phyloP scores from a whole-genome alignment of 2,113 vertebrate genomes.

The Vimba vimba region DNA sequence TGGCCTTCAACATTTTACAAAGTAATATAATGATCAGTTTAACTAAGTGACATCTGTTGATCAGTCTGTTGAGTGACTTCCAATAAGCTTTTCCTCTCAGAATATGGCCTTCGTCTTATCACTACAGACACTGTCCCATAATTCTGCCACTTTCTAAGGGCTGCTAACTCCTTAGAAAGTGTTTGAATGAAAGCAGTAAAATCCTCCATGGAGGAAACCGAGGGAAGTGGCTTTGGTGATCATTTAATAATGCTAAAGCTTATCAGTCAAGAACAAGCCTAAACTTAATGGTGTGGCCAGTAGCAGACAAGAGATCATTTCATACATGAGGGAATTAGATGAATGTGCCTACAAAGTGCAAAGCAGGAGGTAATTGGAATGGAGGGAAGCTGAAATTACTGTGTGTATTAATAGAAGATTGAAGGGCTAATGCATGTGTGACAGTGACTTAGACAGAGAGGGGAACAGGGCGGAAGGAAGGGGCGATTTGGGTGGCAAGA shows the following conservation, averaged over 20 bases:
- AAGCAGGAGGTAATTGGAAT: constrained; percentile 46
- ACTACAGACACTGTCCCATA: constrained; percentile 3
- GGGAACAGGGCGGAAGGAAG: neutral
- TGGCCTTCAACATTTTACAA: neutral
- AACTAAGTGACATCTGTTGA: constrained; percentile 22
- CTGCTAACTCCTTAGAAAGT: constrained; percentile 32
- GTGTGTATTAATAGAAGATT: constrained; percentile 37
- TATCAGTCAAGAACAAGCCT: constrained; percentile 46
- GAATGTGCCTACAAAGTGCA: constrained; percentile 57
- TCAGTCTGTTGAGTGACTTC: neutral
- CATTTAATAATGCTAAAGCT: constrained; percentile 55
- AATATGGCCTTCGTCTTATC: constrained; percentile 22
- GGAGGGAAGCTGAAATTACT: constrained; percentile 43
- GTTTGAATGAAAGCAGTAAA: constrained; percentile 41
- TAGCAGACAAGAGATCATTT: constrained; percentile 49
- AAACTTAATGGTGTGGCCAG: constrained; percentile 52
- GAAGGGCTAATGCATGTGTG: constrained; percentile 15
- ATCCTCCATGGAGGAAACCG: constrained; percentile 36
- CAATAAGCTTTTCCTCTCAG: neutral
- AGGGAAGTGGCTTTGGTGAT: constrained; percentile 35
- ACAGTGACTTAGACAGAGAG: neutral
- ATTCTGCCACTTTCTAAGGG: constrained; percentile 28
- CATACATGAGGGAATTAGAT: constrained; percentile 57
- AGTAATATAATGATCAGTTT: neutral
- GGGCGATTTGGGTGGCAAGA: neutral